Evolutionary conservation across 2,888 invertebrate species (phyloP).

Genomic region (Lycophotia porphyrea): DNA sequence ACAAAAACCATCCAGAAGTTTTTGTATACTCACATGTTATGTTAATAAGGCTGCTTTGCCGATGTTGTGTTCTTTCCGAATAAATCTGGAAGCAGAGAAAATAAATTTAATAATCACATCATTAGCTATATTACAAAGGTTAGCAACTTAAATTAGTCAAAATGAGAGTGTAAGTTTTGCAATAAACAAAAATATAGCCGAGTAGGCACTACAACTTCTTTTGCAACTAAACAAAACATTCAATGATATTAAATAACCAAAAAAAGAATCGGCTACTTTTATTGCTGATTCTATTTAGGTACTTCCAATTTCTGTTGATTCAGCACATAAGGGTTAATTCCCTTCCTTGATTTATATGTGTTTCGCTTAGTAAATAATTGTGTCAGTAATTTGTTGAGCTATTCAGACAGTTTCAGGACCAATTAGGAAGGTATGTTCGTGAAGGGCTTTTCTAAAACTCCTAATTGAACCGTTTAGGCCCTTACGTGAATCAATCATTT

Average conservation of each 20-base stretch:
- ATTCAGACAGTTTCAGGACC: constrained; percentile 67
- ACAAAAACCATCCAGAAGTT: constrained; percentile 1
- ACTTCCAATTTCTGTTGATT: constrained; percentile 14
- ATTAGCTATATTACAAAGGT: neutral
- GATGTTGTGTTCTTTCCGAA: constrained; percentile 28
- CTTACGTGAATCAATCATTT: constrained; percentile 52
- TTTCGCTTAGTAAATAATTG: constrained; percentile 68
- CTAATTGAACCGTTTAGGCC: constrained; percentile 46
- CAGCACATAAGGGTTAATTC: constrained; percentile 34
- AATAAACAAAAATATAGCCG: neutral
- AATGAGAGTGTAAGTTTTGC: neutral
- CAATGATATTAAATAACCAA: neutral
- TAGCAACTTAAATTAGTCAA: too few relatives aligned
- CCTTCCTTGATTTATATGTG: constrained; percentile 60
- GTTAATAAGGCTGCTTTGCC: constrained; percentile 40
- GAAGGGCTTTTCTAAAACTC: constrained; percentile 58
- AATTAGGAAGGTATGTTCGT: constrained; percentile 65
- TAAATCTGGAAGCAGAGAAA: constrained; percentile 63
- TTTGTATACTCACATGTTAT: constrained; percentile 66
- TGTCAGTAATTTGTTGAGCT: constrained; percentile 68
- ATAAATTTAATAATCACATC: neutral
- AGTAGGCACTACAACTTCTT: neutral
- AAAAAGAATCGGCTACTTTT: neutral
- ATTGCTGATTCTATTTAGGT: neutral
- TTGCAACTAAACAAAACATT: neutral